Evolutionary conservation across 2,888 invertebrate genomes (phyloP), one percentile per base, ranked within the genome.

Genomic region (Drosophila mimica): DNA sequence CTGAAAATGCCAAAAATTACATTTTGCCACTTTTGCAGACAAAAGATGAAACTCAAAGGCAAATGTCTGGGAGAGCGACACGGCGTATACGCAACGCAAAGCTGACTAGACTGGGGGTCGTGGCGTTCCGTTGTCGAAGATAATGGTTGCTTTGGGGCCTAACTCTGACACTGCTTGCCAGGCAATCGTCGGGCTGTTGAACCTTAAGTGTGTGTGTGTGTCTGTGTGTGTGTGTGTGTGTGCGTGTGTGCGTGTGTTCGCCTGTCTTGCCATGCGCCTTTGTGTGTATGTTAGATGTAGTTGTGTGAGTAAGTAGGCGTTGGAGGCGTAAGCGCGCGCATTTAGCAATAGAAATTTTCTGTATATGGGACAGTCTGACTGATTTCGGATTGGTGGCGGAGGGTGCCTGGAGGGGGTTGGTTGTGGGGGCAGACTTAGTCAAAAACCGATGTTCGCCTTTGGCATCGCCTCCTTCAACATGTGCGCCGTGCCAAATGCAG

Each of bases 1-100:
- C 74, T 74, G 70, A 71, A 81, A 90, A 88, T 88, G 85, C 83
- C 87, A 88, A 90, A 90, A 87, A 89, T 90, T 90, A 87, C 88
- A 87, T 87, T 90, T 87, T 75, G 83, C 90, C 89, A 88, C 88
- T 82, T 84, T 79, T 74, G 74, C 82, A 88, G 83, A 87, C 89
- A 77, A 77, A 81, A 80, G 83, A 87, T 77, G 83, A 83, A 74
- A 71, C 77, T 74, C 59, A 75, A 81, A 71, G 74, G 40, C 49
- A 53, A 54, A 30, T 53, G 69, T 25, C 69, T 33, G 58, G 43
- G 33, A 25, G 57, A 53, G 57, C 51, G 65, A 70, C 70, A 68
- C 67, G 53, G 63, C 84, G 83, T 84, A 84, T 80, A 88, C 86
- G 88, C 88, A 88, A 79, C 56, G 66, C 11, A 36, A 56, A 56